These are phyloP conservation scores for Malurus melanocephalus DNA, from an alignment of 2,113 vertebrate genomes.

Conservation along the genomic window DNA sequence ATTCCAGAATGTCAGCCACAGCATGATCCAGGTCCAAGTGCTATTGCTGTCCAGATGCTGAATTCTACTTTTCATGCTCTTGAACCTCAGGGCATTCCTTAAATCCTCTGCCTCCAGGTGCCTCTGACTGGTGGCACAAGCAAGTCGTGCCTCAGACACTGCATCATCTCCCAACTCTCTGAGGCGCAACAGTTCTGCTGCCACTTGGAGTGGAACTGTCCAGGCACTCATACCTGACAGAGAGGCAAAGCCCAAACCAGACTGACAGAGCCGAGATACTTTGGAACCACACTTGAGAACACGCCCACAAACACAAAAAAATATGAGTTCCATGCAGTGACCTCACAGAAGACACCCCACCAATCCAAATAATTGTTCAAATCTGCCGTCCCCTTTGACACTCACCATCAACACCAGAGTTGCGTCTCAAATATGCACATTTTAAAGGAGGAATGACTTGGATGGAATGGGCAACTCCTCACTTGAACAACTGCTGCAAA, in stretches of 20 bases:
- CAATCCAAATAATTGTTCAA: background rate
- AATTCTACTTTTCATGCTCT: accelerated
- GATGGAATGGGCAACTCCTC: too few relatives aligned
- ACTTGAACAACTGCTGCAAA: too few relatives aligned
- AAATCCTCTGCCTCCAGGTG: too few relatives aligned
- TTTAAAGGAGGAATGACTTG: too few relatives aligned
- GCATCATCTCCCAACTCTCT: too few relatives aligned
- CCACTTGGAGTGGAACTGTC: background rate
- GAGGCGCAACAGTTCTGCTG: accelerated
- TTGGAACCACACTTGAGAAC: background rate
- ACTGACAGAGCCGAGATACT: background rate
- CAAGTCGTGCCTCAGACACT: too few relatives aligned
- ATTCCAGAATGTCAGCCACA: too few relatives aligned
- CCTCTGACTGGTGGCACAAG: too few relatives aligned
- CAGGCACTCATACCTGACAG: too few relatives aligned
- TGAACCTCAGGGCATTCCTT: background rate
- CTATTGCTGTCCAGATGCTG: too few relatives aligned
- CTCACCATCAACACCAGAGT: too few relatives aligned
- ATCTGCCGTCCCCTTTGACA: background rate
- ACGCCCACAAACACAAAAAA: background rate
- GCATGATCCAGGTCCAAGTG: accelerated
- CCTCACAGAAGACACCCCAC: accelerated
- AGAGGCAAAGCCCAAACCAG: background rate
- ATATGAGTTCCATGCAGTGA: accelerated
- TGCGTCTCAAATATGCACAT: too few relatives aligned